Evolutionary conservation across 2,113 vertebrate species (phyloP).

Genomic region (Pygoscelis antarcticus): DNA sequence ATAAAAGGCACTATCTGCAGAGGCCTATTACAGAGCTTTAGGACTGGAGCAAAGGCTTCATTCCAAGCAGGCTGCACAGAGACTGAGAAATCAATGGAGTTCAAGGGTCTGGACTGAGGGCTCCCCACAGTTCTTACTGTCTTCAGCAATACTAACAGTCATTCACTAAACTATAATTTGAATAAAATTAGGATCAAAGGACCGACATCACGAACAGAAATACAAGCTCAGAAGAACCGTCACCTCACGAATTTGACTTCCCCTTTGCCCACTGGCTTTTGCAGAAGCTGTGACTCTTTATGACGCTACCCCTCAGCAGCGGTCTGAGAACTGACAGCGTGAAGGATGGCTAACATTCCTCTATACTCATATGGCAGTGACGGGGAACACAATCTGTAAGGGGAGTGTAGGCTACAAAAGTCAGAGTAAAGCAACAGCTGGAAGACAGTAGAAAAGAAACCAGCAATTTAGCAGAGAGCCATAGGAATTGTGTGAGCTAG

Average conservation of each 20-base stretch:
- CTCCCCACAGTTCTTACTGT: neutral
- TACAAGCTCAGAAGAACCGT: neutral
- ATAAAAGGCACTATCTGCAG: neutral
- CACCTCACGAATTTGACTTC: neutral
- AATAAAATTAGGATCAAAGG: neutral
- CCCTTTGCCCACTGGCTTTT: neutral
- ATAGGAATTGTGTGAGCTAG: neutral
- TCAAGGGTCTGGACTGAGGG: too few species aligned
- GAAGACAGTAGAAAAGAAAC: neutral
- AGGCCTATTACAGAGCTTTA: neutral
- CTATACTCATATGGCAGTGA: rapidly evolving
- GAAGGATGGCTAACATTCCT: neutral
- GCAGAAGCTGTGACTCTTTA: neutral
- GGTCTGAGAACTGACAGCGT: neutral
- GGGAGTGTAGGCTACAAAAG: neutral
- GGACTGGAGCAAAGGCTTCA: neutral
- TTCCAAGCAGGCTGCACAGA: neutral
- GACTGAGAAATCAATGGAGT: neutral
- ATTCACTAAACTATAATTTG: neutral
- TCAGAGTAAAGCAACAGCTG: neutral
- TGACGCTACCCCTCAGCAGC: neutral
- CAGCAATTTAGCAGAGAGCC: neutral
- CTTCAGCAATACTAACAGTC: neutral
- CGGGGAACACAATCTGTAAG: rapidly evolving
- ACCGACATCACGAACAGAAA: neutral